phyloP scores from a whole-genome alignment of 2,888 invertebrate species.

The Lochmaea capreae region DNA sequence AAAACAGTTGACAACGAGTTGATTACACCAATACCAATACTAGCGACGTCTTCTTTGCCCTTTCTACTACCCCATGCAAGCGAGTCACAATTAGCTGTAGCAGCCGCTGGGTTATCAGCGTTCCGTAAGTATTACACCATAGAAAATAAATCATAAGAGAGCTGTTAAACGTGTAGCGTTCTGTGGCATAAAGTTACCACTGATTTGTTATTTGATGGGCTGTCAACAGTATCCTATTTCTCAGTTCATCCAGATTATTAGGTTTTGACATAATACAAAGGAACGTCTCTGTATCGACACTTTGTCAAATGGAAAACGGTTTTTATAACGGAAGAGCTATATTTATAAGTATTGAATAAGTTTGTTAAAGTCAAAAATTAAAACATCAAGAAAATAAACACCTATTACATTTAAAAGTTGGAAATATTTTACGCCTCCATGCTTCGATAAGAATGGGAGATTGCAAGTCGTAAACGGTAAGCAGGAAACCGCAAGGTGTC shows the following conservation, averaged over 20 bases:
- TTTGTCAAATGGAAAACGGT: too few species aligned
- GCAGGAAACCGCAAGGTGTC: conserved; percentile 39
- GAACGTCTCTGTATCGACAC: too few species aligned
- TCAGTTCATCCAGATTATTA: too few species aligned
- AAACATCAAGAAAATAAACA: neutral
- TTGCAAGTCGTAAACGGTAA: conserved; percentile 36
- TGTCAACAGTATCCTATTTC: too few species aligned
- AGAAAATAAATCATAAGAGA: too few species aligned
- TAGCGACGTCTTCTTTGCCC: conserved; percentile 59
- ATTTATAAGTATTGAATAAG: conserved; percentile 1
- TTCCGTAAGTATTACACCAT: conserved; percentile 68
- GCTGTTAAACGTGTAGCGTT: too few species aligned
- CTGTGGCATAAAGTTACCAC: too few species aligned
- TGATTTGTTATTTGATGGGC: too few species aligned
- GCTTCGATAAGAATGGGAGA: conserved; percentile 26
- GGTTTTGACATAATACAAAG: too few species aligned
- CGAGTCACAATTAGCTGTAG: conserved; percentile 66
- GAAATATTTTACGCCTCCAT: conserved; percentile 9
- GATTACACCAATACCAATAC: conserved; percentile 60
- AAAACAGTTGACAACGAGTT: conserved; percentile 44
- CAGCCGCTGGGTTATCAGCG: conserved; percentile 69
- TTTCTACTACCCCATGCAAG: conserved; percentile 60
- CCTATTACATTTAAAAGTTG: neutral
- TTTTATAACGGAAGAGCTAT: too few species aligned
- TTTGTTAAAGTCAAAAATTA: neutral